Base-by-base conservation (phyloP, 2,888 invertebrate species). In the Chaetogeoica ovagalla region DNA sequence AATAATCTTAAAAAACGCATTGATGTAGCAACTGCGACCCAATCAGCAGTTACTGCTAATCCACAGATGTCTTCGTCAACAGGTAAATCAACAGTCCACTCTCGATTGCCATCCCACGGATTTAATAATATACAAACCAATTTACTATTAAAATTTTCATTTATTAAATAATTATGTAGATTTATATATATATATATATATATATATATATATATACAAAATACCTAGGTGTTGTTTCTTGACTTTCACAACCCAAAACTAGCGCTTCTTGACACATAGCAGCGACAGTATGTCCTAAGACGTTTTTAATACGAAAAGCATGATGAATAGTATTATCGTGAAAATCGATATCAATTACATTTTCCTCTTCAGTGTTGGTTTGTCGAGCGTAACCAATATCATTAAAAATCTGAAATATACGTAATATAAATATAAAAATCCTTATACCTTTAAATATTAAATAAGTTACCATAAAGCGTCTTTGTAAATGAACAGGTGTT, bases 291-390 rank as follows among this genome's bases (percentile, higher is more conserved):
- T 97, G 96, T 83, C 92, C 91, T 62, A 92, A 87, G 85, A 91
- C 92, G 88, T 99, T 98, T 84, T 91, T 91, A 83, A 98, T 89
- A 85, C 96, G 94, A 86, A 98, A 91, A 37, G 94, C 91, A 85
- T 96, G 96, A 86, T 98, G 97, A 17, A 94, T 88, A 72, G 92
- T 90, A 0, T 93, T 90, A 87, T 99, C 97, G 84, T 98, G 97
- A 86, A 98, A 99, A 86, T 97, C 97, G 0, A 98, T 93, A 86
- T 97, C 97, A 75, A 98, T 94, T 0, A 91, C 91, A 77, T 93
- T 93, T 66, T 93, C 93, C 0, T 91, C 91, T 83, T 92, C 93
- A 1, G 88, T 89, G 0, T 91, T 90, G 85, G 94, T 94, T 84
- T 93, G 92, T 13, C 93, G 90, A 0, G 97, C 92, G 83, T 97